Base-by-base conservation (phyloP, 2,113 vertebrate genomes). In the Gallinago media region DNA sequence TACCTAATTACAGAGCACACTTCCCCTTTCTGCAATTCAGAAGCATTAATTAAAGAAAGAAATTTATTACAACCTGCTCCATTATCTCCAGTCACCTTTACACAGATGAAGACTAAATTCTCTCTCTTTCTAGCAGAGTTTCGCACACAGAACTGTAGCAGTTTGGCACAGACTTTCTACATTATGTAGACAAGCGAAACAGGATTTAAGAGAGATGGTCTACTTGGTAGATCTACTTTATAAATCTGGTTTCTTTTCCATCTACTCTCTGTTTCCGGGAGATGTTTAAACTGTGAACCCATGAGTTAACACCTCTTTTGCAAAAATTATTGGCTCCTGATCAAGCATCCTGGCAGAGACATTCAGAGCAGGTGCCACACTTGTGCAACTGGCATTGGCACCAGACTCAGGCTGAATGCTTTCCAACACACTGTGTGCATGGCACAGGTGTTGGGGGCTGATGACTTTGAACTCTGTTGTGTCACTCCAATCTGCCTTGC, bases 71-170 rank as follows among this genome's bases (percentile, higher is more conserved):
- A 93, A 94, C 52, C 90, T 72, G 85, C 88, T 97, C 68, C 88
- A 96, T 97, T 96, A 96, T 97, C 88, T 96, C 91, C 79, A 96
- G 90, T 96, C 95, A 97, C 94, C 92, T 95, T 96, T 96, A 91
- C 83, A 91, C 44, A 65, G 83, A 86, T 68, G 79, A 94, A 88
- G 73, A 93, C 90, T 95, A 94, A 89, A 94, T 96, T 94, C 49
- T 93, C 59, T 93, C 72, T 77, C 59, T 92, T 78, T 78, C 61
- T 85, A 86, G 52, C 32, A 71, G 23, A 89, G 32, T 47, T 88
- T 49, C 74, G 55, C 83, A 85, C 52, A 65, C 50, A 86, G 75
- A 84, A 54, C 44, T 15, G 5, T 5, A 32, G 59, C 29, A 74
- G 42, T 38, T 92, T 36, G 42, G 15, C 56, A 86, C 52, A 90